Evolutionary conservation across 2,797 vertebrate genomes (phyloP).

Genomic region (Acanthurus tractus): DNA sequence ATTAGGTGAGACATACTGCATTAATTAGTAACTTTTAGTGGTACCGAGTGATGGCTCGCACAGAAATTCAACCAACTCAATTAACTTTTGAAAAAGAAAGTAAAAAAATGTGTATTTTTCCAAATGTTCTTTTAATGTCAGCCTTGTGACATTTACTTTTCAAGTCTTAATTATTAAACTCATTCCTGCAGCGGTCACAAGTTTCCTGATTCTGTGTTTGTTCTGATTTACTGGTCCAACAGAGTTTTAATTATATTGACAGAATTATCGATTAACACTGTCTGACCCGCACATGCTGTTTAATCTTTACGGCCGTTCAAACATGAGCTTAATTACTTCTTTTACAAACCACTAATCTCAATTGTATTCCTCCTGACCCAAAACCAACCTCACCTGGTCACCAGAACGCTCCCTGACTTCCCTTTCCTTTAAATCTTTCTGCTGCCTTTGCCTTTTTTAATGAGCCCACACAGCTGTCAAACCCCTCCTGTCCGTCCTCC

Average conservation of each 20-base stretch:
- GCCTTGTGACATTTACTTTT: not conserved
- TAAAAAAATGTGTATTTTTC: not conserved
- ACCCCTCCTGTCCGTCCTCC: not conserved
- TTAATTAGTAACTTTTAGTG: not conserved
- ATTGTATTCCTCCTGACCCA: constrained; percentile 46
- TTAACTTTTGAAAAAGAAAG: not conserved
- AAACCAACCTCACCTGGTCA: constrained; percentile 35
- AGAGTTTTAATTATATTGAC: constrained; percentile 10
- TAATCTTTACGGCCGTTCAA: constrained; percentile 23
- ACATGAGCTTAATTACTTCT: constrained; percentile 34
- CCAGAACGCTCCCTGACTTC: constrained; percentile 56
- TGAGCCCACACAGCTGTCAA: not conserved
- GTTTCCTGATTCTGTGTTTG: constrained; percentile 3
- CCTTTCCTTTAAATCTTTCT: constrained; percentile 19
- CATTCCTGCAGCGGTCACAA: not conserved
- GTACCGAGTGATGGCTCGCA: not conserved
- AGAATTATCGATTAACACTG: not conserved
- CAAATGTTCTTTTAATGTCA: not conserved
- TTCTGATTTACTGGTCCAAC: not conserved
- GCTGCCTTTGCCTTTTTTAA: constrained; percentile 25
- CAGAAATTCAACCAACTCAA: not conserved
- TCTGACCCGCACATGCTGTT: constrained; percentile 23
- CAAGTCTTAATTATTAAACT: not conserved
- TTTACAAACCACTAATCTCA: constrained; percentile 49
- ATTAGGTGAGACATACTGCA: not conserved